Conservation (phyloP, 2,113 vertebrate genomes). For the Mastomys coucha region DNA sequence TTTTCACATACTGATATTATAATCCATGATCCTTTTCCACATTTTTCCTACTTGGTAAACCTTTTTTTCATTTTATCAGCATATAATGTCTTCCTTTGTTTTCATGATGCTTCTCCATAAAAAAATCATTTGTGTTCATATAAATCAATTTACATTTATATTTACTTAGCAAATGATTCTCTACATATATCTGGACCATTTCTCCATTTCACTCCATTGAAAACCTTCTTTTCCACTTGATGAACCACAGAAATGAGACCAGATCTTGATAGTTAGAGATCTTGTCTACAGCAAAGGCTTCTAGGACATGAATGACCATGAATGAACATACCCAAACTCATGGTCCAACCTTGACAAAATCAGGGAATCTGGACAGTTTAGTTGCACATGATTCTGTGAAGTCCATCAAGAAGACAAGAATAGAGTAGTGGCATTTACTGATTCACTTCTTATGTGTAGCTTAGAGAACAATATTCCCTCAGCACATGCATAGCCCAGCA, state of each 20-base stretch:
- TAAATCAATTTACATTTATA: not conserved
- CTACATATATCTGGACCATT: not conserved
- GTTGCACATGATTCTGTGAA: not conserved
- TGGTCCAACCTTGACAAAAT: not conserved
- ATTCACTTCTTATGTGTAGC: fast-evolving
- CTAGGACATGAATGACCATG: not conserved
- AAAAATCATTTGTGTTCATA: not conserved
- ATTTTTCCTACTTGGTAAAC: not conserved
- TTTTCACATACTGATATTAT: not conserved
- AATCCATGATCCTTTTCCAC: not conserved
- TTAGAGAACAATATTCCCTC: not conserved
- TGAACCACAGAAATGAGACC: not conserved
- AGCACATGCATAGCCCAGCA: not conserved
- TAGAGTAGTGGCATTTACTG: not conserved
- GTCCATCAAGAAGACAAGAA: conserved; percentile 20
- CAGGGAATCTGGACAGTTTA: not conserved
- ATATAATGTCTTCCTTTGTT: not conserved
- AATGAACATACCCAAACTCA: not conserved
- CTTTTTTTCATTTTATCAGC: not conserved
- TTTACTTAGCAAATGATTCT: not conserved
- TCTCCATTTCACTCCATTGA: not conserved
- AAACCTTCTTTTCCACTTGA: not conserved
- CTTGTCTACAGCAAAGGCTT: not conserved
- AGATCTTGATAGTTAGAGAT: not conserved
- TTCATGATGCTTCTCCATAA: not conserved